Conservation (phyloP, 2,888 invertebrate genomes). For the Xestoiulus laeticollis region DNA sequence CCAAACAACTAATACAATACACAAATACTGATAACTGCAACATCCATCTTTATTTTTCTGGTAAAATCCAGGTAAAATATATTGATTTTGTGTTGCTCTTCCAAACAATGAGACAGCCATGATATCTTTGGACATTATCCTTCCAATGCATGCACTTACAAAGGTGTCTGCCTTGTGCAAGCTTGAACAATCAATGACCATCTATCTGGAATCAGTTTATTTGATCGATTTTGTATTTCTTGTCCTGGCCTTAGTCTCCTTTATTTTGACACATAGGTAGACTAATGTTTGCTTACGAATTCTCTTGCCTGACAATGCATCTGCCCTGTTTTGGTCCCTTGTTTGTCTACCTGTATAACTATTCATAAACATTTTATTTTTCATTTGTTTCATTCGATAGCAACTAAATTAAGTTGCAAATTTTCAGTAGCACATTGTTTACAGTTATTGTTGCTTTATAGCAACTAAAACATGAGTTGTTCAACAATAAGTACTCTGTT, state of each 20-base stretch:
- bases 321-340: neutral
- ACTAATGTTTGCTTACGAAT: neutral
- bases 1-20: too few relatives aligned
- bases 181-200: neutral
- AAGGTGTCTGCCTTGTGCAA: neutral
- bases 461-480: too few relatives aligned
- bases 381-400: too few relatives aligned
- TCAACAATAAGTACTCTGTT: too few relatives aligned
- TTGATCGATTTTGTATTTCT: conserved; percentile 16
- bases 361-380: too few relatives aligned
- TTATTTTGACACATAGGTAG: neutral
- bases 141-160: neutral
- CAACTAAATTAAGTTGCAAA: too few relatives aligned
- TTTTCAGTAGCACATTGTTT: too few relatives aligned
- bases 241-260: neutral
- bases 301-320: neutral
- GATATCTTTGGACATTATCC: neutral
- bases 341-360: neutral
- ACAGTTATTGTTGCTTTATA: too few relatives aligned
- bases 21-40: too few relatives aligned
- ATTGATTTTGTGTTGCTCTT: neutral
- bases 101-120: neutral
- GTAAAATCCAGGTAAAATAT: neutral
- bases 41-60: too few relatives aligned
- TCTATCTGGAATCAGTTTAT: neutral